Percentiles rank a stretch among this genome's conserved stretches.
These are phyloP conservation scores for Hypomecis atomaria DNA, from an alignment of 2,888 invertebrate genomes.

Conservation along the genomic window DNA sequence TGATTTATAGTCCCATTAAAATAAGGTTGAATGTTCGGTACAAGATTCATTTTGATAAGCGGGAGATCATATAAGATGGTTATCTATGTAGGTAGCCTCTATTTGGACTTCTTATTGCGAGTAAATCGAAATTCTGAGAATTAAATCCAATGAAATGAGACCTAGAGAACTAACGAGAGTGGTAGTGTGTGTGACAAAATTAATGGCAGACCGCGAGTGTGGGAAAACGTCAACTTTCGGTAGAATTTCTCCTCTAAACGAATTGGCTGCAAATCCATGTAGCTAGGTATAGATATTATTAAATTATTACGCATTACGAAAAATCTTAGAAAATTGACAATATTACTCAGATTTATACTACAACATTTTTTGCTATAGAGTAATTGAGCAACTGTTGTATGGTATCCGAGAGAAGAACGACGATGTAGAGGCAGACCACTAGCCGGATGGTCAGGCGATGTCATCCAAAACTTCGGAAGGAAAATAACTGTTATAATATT, in stretches of 20 bases:
- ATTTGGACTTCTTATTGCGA: slow-evolving; percentile 20
- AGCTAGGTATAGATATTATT: too few species aligned
- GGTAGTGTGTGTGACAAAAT: background rate
- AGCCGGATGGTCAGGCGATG: too few species aligned
- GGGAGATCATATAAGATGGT: slow-evolving; percentile 10
- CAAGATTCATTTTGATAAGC: slow-evolving; percentile 1
- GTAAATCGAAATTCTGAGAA: slow-evolving; percentile 14
- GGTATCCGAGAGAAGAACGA: too few species aligned
- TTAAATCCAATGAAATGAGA: slow-evolving; percentile 7
- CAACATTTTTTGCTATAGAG: too few species aligned
- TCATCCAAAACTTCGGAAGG: too few species aligned
- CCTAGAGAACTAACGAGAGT: slow-evolving; percentile 13
- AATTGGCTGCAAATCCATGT: too few species aligned
- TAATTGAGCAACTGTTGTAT: too few species aligned
- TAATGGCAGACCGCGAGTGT: background rate
- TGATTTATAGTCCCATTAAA: background rate
- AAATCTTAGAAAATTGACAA: too few species aligned
- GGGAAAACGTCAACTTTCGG: background rate
- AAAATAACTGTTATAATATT: too few species aligned
- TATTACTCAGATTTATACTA: too few species aligned
- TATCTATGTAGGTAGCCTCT: slow-evolving; percentile 18
- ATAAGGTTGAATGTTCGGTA: background rate
- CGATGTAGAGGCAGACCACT: too few species aligned
- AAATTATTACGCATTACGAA: too few species aligned
- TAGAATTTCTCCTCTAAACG: background rate